phyloP scores from a whole-genome alignment of 2,113 vertebrate species.

The Cygnus atratus region DNA sequence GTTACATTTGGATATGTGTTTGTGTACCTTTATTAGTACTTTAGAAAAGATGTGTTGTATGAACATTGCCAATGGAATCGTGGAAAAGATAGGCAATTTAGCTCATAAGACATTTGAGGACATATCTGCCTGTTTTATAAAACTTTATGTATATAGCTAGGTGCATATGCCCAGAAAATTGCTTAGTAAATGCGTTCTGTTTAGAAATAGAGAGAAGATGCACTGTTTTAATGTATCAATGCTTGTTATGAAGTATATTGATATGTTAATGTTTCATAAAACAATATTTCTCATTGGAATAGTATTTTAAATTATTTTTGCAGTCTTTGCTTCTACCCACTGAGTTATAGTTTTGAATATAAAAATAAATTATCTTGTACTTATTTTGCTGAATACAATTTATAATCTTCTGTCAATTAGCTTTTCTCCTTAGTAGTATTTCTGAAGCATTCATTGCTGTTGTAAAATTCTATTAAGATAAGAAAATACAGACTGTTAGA shows the following conservation, averaged over 20 bases:
- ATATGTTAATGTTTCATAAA: neutral
- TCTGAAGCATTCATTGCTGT: conserved; percentile 4
- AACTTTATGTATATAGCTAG: neutral
- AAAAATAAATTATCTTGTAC: conserved; percentile 13
- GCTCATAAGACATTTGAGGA: neutral
- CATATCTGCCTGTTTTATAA: neutral
- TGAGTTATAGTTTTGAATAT: neutral
- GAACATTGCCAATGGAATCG: neutral
- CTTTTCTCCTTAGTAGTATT: conserved; percentile 31
- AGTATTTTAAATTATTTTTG: neutral
- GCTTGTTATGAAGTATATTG: neutral
- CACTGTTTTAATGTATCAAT: neutral
- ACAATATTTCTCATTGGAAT: neutral
- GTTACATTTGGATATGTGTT: neutral
- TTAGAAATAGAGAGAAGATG: neutral
- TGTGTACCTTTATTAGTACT: neutral
- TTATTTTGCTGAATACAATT: conserved; percentile 44
- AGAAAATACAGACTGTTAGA: conserved; percentile 23
- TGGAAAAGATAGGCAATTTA: neutral
- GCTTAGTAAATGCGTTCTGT: neutral
- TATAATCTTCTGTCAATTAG: conserved; percentile 37
- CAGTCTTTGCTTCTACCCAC: neutral
- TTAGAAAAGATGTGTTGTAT: neutral
- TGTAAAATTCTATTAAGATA: conserved; percentile 66
- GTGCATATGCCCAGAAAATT: neutral